Conservation (phyloP, 2,113 vertebrate species). For the Taurulus bubalis region DNA sequence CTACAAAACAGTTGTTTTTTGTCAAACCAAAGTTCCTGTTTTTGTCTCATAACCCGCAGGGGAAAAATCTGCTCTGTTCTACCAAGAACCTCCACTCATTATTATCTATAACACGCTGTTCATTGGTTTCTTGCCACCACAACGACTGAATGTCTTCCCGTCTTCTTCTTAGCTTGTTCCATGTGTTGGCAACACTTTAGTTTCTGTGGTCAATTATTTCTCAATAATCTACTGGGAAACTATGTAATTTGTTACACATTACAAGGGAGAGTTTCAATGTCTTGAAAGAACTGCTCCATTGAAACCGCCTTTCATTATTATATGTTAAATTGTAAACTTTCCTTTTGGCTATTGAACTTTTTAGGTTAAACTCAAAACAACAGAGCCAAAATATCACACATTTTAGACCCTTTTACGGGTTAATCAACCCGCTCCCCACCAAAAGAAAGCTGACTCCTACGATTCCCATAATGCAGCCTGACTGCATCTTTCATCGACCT, state of each 20-base stretch:
- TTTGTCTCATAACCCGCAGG: constrained; percentile 43
- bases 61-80: constrained; percentile 6
- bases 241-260: not conserved
- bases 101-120: constrained; percentile 4
- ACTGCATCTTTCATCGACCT: not conserved
- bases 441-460: not conserved
- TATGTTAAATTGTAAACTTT: not conserved
- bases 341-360: not conserved
- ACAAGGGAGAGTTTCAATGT: not conserved
- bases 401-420: too few relatives aligned
- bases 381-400: not conserved
- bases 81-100: constrained; percentile 31
- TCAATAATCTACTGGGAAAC: not conserved
- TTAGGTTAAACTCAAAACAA: not conserved
- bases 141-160: not conserved
- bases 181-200: not conserved
- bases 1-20: constrained; percentile 5
- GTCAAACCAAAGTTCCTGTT: constrained; percentile 7
- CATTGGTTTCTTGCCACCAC: constrained; percentile 7
- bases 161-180: constrained; percentile 11
- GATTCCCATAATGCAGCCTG: not conserved
- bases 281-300: not conserved
- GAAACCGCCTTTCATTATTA: not conserved
- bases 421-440: not conserved
- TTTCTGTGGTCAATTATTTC: not conserved